These are phyloP conservation scores for Scotopteryx bipunctaria DNA, from an alignment of 2,888 invertebrate genomes.

Conservation along the genomic window DNA sequence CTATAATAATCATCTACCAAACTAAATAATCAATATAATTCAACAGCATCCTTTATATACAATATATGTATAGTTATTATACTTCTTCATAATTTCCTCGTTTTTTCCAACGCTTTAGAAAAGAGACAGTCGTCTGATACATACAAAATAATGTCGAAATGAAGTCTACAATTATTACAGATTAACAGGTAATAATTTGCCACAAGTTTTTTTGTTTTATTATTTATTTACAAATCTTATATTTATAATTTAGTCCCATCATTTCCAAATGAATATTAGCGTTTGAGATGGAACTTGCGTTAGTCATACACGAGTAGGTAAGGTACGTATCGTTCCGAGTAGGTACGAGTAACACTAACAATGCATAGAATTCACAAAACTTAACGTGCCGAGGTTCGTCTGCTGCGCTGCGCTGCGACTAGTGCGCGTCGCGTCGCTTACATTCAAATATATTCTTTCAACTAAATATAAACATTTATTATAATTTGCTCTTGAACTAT, in stretches of 20 bases:
- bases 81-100: slow-evolving; percentile 54
- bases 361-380: slow-evolving; percentile 69
- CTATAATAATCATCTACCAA: slow-evolving; percentile 81
- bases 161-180: slow-evolving; percentile 65
- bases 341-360: too few relatives aligned
- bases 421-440: background rate
- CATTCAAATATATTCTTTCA: slow-evolving; percentile 7
- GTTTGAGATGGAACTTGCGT: slow-evolving; percentile 50
- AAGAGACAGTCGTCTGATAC: slow-evolving; percentile 54
- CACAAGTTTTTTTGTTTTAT: slow-evolving; percentile 70
- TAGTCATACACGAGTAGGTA: slow-evolving; percentile 29
- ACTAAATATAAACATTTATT: slow-evolving; percentile 8
- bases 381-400: too few relatives aligned
- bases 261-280: slow-evolving; percentile 71
- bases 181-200: slow-evolving; percentile 80
- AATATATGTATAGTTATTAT: slow-evolving; percentile 78
- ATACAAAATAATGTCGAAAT: slow-evolving; percentile 71
- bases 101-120: slow-evolving; percentile 58
- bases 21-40: slow-evolving; percentile 79
- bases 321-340: too few relatives aligned
- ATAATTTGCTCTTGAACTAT: slow-evolving; percentile 10
- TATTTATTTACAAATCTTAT: slow-evolving; percentile 80
- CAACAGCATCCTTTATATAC: slow-evolving; percentile 82
- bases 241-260: slow-evolving; percentile 80
- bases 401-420: background rate